Evolutionary conservation across 2,113 vertebrate species (phyloP), one percentile per base, ranked within the genome.

Genomic region (Oceanites oceanicus): DNA sequence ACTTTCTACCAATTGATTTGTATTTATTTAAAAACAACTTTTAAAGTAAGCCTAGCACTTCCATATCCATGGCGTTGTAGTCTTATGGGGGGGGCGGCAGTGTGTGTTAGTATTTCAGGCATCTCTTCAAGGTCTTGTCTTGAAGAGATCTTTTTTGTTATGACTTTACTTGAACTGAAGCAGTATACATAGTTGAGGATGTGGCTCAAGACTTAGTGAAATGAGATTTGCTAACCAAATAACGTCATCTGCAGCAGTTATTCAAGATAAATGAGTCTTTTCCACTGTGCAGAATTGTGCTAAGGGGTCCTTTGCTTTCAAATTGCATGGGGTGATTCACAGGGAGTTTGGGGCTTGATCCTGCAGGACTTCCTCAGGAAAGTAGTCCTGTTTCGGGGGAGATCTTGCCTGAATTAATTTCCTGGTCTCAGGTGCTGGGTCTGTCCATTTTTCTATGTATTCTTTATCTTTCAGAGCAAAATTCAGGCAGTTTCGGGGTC

Each of bases 191-290:
- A 73, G 79, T n/a, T 91, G 76, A 78, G 62, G 73, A 74, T 74
- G 84, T 77, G 61, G 55, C 75, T 92, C 73, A n/a, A 47, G 74
- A 61, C 61, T 92, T 81, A n/a, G 58, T 89, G 89, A 94, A 92
- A 82, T 82, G 81, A 65, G 77, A 75, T 94, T 87, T 85, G 66
- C 93, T 90, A 62, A 75, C 52, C 44, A 87, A 78, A 89, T 88
- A 90, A 55, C 63, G 58, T 88, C 25, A 67, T 62, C 67, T 85
- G 58, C 52, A 77, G 62, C 42, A 19, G 82, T 87, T 73, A 14
- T 87, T 87, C 56, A 34, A 91, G 36, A 86, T 36, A 83, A 77
- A 40, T 40, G 49, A 63, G 16, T 27, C n/a, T 71, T 77, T 87
- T 52, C 34, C 53, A 68, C 61, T 49, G 44, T 2, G 5, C 20